Evolutionary conservation across 2,113 vertebrate species (phyloP).

Genomic region (Phyllostomus hastatus): DNA sequence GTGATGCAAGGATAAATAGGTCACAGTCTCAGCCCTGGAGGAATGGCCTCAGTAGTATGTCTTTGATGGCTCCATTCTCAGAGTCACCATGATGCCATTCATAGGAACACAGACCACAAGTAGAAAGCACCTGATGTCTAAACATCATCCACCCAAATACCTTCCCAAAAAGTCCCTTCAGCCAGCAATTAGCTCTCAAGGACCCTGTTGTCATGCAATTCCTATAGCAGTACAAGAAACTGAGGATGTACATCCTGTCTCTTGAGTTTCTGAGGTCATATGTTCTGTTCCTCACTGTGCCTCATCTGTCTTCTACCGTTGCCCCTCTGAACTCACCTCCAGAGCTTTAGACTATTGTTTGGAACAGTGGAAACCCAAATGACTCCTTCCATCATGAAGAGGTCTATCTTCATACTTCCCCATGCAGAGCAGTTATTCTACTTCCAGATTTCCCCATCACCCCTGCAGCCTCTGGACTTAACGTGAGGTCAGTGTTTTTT

Average conservation of each 20-base stretch:
- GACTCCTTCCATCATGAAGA: background rate
- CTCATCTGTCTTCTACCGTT: background rate
- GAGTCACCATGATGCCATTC: background rate
- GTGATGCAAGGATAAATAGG: background rate
- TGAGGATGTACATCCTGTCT: background rate
- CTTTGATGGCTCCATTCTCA: background rate
- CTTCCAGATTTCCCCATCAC: background rate
- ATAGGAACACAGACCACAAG: background rate
- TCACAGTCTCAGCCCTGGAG: background rate
- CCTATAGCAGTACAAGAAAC: background rate
- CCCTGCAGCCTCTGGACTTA: background rate
- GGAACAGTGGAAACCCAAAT: background rate
- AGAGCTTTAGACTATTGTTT: background rate
- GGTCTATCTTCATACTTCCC: constrained; percentile 7
- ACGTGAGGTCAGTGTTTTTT: constrained; percentile 27
- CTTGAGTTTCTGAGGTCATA: background rate
- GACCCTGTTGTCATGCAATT: background rate
- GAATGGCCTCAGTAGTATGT: background rate
- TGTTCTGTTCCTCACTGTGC: background rate
- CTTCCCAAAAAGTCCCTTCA: background rate
- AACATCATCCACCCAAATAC: background rate
- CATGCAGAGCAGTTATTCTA: background rate
- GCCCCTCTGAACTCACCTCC: constrained; percentile 3
- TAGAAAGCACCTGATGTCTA: background rate
- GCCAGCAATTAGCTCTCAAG: background rate